Conservation (phyloP, 1,140 invertebrate species). For the Caenorhabditis tropicalis region DNA sequence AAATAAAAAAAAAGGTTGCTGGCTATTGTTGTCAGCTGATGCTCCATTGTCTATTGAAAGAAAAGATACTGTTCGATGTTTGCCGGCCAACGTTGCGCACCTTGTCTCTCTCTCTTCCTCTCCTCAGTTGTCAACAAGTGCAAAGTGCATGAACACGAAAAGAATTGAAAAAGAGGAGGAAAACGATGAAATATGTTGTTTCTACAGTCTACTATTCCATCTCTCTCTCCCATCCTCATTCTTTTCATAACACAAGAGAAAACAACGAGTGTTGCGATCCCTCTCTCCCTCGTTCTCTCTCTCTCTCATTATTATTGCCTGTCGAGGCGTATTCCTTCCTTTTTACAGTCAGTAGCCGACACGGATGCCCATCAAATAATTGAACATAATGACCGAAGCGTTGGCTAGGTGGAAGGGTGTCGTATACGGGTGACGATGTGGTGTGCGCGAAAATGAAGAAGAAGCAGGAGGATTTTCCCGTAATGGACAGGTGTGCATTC, state of each 20-base stretch:
- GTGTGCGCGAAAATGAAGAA: constrained; percentile 18
- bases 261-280: background rate
- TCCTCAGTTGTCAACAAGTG: constrained; percentile 30
- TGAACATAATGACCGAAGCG: constrained; percentile 12
- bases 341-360: background rate
- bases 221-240: background rate
- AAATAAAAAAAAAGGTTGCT: background rate
- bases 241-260: constrained; percentile 6
- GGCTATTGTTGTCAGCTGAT: background rate
- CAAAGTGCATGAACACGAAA: constrained; percentile 34
- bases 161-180: background rate
- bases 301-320: constrained; percentile 28
- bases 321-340: constrained; percentile 1
- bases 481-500: constrained; percentile 30
- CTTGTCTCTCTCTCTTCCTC: too few relatives aligned
- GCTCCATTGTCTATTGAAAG: background rate
- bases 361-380: constrained; percentile 39
- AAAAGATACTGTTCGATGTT: constrained; percentile 39
- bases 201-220: background rate
- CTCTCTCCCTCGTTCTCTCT: background rate
- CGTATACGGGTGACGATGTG: background rate
- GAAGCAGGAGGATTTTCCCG: background rate
- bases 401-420: background rate
- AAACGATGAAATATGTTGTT: background rate
- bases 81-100: background rate